phyloP scores from a whole-genome alignment of 1,140 invertebrate species.

The Caerostris darwini region DNA sequence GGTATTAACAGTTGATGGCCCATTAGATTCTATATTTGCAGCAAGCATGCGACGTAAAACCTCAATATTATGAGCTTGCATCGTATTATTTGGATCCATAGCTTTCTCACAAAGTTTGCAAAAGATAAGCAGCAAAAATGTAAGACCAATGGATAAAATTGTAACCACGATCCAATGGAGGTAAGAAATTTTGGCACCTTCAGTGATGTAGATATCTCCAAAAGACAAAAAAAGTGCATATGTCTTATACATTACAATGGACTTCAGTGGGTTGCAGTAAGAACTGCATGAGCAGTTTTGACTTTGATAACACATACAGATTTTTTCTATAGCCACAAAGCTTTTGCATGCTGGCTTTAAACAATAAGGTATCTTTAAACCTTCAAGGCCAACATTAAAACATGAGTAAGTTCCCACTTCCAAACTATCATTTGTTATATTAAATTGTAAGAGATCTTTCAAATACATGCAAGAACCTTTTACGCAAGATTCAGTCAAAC shows the following conservation, averaged over 20 bases:
- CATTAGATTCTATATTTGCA: conserved; percentile 23
- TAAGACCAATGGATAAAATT: conserved; percentile 61
- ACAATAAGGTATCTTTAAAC: conserved; percentile 60
- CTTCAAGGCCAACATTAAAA: conserved; percentile 48
- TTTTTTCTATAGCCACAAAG: conserved; percentile 68
- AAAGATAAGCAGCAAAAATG: conserved; percentile 58
- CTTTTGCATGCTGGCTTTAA: conserved; percentile 68
- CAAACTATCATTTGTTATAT: conserved; percentile 66
- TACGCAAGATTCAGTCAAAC: conserved; percentile 8
- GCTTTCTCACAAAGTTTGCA: conserved; percentile 54
- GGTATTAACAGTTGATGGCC: background rate
- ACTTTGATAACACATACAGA: conserved; percentile 58
- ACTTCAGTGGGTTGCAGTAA: conserved; percentile 43
- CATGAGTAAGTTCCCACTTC: conserved; percentile 59
- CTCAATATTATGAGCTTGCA: conserved; percentile 48
- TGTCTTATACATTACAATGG: conserved; percentile 44
- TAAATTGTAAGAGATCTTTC: conserved; percentile 61
- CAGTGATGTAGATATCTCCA: conserved; percentile 57
- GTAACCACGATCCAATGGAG: conserved; percentile 65
- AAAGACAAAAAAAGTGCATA: conserved; percentile 73
- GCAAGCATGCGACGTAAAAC: conserved; percentile 37
- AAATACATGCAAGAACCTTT: conserved; percentile 45
- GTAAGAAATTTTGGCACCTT: conserved; percentile 46
- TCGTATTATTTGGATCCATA: conserved; percentile 48
- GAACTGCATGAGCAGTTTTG: conserved; percentile 53